These are phyloP conservation scores for Cynoglossus semilaevis DNA, from an alignment of 2,113 vertebrate species.

Conservation along the genomic window DNA sequence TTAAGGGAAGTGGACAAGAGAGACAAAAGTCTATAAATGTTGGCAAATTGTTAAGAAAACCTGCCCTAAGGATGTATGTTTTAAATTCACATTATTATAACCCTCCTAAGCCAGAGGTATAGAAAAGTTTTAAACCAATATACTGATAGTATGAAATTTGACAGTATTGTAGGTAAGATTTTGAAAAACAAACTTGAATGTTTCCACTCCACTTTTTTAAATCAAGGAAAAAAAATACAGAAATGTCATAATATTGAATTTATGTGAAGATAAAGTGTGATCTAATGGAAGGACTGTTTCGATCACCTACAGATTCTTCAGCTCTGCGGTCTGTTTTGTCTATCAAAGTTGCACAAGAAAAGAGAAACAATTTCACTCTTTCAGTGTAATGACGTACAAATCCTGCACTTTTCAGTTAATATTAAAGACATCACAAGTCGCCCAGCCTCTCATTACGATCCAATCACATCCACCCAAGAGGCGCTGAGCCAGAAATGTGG, in stretches of 20 bases:
- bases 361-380: conserved; percentile 21
- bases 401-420: conserved; percentile 56
- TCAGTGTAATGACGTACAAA: conserved; percentile 45
- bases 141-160: too few relatives aligned
- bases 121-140: too few relatives aligned
- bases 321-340: conserved; percentile 10
- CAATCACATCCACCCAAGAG: conserved; percentile 33
- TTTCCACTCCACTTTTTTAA: too few relatives aligned
- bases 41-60: too few relatives aligned
- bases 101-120: too few relatives aligned
- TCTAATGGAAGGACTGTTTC: not conserved
- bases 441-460: conserved; percentile 17
- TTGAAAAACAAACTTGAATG: too few relatives aligned
- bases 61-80: too few relatives aligned
- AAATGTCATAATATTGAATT: not conserved
- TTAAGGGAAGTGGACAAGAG: too few relatives aligned
- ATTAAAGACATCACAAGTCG: conserved; percentile 59
- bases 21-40: too few relatives aligned
- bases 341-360: not conserved
- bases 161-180: too few relatives aligned
- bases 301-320: not conserved
- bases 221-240: too few relatives aligned
- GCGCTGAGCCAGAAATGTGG: conserved; percentile 29
- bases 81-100: too few relatives aligned
- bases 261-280: not conserved